Base-by-base conservation (phyloP, 2,888 invertebrate genomes). In the Tipula vernalis region DNA sequence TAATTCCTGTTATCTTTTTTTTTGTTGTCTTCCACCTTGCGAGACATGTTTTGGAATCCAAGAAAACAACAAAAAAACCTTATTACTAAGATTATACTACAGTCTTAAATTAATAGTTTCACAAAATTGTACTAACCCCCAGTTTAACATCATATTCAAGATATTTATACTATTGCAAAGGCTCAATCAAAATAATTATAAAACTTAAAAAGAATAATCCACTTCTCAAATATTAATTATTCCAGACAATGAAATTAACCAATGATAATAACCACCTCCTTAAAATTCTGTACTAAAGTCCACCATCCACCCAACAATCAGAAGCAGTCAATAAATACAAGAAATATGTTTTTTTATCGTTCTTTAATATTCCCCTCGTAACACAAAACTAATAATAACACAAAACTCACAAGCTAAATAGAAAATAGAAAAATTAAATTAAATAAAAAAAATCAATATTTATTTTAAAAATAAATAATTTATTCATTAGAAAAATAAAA, bases 391-490 rank as follows among this genome's bases (percentile, higher is more conserved):
- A 47, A 47, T 47, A 47, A 47, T 13, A 47, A n/a, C 39, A 39
- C 39, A 39, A 39, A 39, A 39, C 39, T 39, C 39, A 39, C 3
- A 39, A 39, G 6, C 39, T 39, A 39, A 39, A 39, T 13, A 47
- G 6, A 57, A 57, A 57, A 57, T 57, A 57, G 51, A 57, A 57
- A 57, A 57, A 57, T 57, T 57, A 57, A 57, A 39, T 39, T 6
- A 39, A 39, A 39, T 39, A 57, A 57, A 57, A n/a, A 71, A 71
- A 71, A 71, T 71, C 71, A 71, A 71, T 71, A 71, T 71, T 71
- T 71, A 71, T 71, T 71, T 71, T 71, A 71, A 71, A 71, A 71
- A 71, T 71, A 71, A 71, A 71, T 71, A 71, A 71, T 71, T 71
- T 71, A 71, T 71, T 71, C 71, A 71, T 71, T 71, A 71, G 71